Conservation (phyloP, 2,888 invertebrate genomes). For the Amiota mariae region DNA sequence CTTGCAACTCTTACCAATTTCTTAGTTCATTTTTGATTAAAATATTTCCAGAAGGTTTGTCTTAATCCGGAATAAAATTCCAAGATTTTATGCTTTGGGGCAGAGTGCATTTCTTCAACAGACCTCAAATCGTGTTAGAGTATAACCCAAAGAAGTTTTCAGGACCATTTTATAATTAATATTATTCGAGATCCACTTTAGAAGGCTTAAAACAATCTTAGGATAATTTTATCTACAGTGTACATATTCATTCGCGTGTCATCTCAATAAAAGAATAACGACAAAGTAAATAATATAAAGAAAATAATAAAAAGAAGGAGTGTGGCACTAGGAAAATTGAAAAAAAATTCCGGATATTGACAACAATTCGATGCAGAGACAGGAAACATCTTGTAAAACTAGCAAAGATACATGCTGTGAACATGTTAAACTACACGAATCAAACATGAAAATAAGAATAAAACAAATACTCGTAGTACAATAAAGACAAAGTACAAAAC, state of each 20-base stretch:
- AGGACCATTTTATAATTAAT: too few species aligned
- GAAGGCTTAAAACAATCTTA: too few species aligned
- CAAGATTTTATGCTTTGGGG: too few species aligned
- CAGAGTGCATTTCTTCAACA: too few species aligned
- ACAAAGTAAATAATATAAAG: not conserved
- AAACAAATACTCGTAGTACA: constrained; percentile 6
- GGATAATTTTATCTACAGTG: constrained; percentile 11
- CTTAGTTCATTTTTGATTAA: too few species aligned
- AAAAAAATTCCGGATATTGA: constrained; percentile 66
- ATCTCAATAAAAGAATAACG: not conserved
- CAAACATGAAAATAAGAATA: constrained; percentile 16
- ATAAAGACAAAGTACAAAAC: constrained; percentile 14
- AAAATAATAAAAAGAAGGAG: constrained; percentile 6
- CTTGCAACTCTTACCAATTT: too few species aligned
- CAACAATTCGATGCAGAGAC: constrained; percentile 73
- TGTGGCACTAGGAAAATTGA: not conserved
- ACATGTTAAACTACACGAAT: constrained; percentile 58
- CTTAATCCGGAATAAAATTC: too few species aligned
- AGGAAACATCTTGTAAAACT: constrained; percentile 74
- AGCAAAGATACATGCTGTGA: constrained; percentile 70
- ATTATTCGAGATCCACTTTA: too few species aligned
- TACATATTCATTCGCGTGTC: constrained; percentile 12
- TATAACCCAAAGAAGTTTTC: too few species aligned
- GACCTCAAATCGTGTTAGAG: too few species aligned
- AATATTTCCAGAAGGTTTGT: too few species aligned